These are phyloP conservation scores for Rhynchonema sp. DNA, from an alignment of 2,888 invertebrate species.

Conservation along the genomic window DNA sequence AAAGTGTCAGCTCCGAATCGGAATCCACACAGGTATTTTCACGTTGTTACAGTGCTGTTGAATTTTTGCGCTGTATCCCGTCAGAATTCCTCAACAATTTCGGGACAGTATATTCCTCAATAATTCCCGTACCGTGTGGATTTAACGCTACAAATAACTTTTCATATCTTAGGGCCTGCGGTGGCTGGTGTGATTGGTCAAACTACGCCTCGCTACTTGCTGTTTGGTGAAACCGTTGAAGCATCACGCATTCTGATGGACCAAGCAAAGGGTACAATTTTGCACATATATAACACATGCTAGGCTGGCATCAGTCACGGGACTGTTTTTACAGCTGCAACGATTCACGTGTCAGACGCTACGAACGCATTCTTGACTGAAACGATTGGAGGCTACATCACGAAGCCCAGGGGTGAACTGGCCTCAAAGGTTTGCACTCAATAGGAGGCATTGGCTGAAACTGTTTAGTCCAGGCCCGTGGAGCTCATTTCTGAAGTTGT, in stretches of 20 bases:
- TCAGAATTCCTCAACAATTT: too few species aligned
- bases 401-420: conserved; percentile 18
- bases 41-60: too few species aligned
- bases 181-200: conserved; percentile 2
- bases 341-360: conserved; percentile 10
- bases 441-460: background rate
- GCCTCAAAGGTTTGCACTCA: conserved; percentile 13
- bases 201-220: background rate
- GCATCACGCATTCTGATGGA: background rate
- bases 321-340: conserved; percentile 8
- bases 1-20: conserved; percentile 1
- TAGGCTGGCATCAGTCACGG: background rate
- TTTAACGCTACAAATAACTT: background rate
- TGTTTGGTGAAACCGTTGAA: conserved; percentile 1
- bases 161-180: background rate
- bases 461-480: too few species aligned
- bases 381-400: conserved; percentile 13
- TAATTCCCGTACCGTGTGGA: too few species aligned
- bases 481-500: too few species aligned
- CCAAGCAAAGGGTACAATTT: background rate
- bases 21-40: background rate
- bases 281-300: background rate
- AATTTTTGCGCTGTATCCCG: too few species aligned
- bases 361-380: conserved; percentile 10
- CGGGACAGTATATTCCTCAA: too few species aligned